Percentiles rank a stretch among this genome's conserved stretches.
Evolutionary conservation across 2,113 vertebrate species (phyloP).

Genomic region (Aythya baeri): DNA sequence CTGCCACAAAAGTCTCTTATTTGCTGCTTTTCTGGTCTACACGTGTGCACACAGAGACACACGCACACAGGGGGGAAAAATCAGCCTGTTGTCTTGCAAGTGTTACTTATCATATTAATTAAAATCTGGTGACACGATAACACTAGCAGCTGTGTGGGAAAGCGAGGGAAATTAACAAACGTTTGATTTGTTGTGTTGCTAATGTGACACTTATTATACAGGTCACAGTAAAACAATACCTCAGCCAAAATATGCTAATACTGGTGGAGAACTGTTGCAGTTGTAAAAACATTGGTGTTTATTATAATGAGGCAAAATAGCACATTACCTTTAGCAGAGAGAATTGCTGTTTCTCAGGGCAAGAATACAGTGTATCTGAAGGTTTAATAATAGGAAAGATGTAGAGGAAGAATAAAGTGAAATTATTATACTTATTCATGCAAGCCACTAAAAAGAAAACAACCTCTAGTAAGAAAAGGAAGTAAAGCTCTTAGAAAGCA

Average conservation of each 20-base stretch:
- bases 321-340: constrained; percentile 77
- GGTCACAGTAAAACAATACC: constrained; percentile 95
- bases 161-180: constrained; percentile 94
- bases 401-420: not conserved
- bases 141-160: constrained; percentile 93
- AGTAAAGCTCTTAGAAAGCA: not conserved
- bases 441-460: not conserved
- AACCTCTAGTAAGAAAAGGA: not conserved
- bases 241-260: constrained; percentile 93
- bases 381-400: not conserved
- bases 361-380: constrained; percentile 2
- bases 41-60: constrained; percentile 49
- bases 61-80: constrained; percentile 76
- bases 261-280: constrained; percentile 84
- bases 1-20: constrained; percentile 47
- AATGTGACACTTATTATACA: constrained; percentile 99
- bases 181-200: constrained; percentile 99
- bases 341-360: constrained; percentile 37
- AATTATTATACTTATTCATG: not conserved
- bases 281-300: constrained; percentile 84
- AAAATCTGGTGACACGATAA: constrained; percentile 97
- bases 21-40: constrained; percentile 63
- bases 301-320: constrained; percentile 78
- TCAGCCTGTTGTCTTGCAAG: constrained; percentile 92
- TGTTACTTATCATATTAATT: constrained; percentile 99